phyloP scores from a whole-genome alignment of 2,888 invertebrate species.

The Apeira syringaria region DNA sequence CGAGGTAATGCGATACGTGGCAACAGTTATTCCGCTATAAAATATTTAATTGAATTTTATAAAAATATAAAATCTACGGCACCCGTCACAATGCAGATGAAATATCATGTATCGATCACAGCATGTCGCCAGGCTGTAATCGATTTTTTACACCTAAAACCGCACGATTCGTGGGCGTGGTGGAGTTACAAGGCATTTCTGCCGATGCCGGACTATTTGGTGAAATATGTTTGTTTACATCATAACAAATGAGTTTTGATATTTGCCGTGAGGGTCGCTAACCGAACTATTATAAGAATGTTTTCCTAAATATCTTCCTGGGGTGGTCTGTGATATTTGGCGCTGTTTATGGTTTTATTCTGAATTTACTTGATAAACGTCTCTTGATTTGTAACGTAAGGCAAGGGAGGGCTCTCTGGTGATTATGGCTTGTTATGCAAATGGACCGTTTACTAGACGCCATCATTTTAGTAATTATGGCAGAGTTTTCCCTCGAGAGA shows the following conservation, averaged over 20 bases:
- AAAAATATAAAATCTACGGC: constrained; percentile 71
- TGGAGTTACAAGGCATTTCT: constrained; percentile 76
- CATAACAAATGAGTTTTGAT: constrained; percentile 66
- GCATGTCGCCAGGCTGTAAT: constrained; percentile 81
- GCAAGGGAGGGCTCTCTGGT: constrained; percentile 36
- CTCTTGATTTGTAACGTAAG: constrained; percentile 25
- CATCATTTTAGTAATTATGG: constrained; percentile 42
- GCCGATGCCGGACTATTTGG: constrained; percentile 66
- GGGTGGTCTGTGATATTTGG: constrained; percentile 64
- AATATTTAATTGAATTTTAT: constrained; percentile 79
- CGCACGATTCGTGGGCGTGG: constrained; percentile 75
- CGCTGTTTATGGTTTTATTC: constrained; percentile 42
- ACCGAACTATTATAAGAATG: constrained; percentile 56
- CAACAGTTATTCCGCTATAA: constrained; percentile 65
- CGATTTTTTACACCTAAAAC: constrained; percentile 83
- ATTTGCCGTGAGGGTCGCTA: constrained; percentile 52
- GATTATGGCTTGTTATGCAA: constrained; percentile 64
- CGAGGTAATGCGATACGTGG: constrained; percentile 69
- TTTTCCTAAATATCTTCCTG: constrained; percentile 66
- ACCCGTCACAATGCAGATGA: constrained; percentile 69
- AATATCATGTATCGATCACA: constrained; percentile 80
- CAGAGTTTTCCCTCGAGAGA: constrained; percentile 33
- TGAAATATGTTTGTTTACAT: constrained; percentile 80
- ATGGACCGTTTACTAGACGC: constrained; percentile 48
- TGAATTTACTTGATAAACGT: constrained; percentile 21